Conservation (phyloP, 2,888 invertebrate species). For the Sinodicranocentrus sp. region DNA sequence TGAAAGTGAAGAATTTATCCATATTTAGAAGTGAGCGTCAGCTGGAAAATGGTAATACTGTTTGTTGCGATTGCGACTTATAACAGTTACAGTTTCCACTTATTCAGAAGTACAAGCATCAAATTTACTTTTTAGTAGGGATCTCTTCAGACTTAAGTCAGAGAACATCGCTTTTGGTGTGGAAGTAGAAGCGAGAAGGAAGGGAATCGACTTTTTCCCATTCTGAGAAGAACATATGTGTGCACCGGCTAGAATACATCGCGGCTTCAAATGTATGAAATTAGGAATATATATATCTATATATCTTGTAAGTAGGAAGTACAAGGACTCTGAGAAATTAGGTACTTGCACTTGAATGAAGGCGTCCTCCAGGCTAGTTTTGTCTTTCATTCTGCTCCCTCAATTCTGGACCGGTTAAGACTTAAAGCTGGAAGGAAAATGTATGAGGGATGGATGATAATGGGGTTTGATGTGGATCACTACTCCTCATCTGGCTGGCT, state of each 20-base stretch:
- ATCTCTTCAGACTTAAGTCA: too few species aligned
- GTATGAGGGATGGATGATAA: not conserved
- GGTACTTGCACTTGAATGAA: slow-evolving; percentile 60
- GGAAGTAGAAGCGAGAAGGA: slow-evolving; percentile 27
- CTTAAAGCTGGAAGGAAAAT: not conserved
- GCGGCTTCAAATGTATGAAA: slow-evolving; percentile 38
- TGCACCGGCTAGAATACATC: slow-evolving; percentile 38
- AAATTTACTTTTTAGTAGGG: too few species aligned
- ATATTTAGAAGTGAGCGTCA: slow-evolving; percentile 68
- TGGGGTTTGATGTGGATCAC: not conserved
- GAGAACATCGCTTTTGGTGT: not conserved
- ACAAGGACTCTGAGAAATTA: slow-evolving; percentile 48
- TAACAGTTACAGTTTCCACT: too few species aligned
- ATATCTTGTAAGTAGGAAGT: slow-evolving; percentile 44
- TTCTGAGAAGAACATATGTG: slow-evolving; percentile 53
- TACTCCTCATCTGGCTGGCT: slow-evolving; percentile 7
- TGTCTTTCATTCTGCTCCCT: not conserved
- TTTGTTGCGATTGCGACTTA: too few species aligned
- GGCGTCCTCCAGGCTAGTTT: slow-evolving; percentile 37
- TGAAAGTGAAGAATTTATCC: too few species aligned
- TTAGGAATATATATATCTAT: too few species aligned
- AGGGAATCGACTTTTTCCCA: slow-evolving; percentile 13
- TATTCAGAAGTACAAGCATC: too few species aligned
- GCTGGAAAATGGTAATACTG: slow-evolving; percentile 72
- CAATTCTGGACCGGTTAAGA: not conserved